These are phyloP conservation scores for Larimichthys crocea DNA, from an alignment of 2,113 vertebrate species.

Conservation along the genomic window DNA sequence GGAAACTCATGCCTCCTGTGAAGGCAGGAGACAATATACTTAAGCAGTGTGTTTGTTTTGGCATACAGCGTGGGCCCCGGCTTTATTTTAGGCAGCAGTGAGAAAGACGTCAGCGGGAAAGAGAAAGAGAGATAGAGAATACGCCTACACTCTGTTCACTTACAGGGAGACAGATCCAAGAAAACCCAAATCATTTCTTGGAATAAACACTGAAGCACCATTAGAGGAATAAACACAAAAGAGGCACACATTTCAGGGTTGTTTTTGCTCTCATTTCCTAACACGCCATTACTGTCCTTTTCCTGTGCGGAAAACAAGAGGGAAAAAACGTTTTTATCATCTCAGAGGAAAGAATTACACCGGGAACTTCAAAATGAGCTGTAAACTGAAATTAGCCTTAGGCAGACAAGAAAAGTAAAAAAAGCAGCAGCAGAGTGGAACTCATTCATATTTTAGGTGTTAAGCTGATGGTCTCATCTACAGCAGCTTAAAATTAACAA, in stretches of 20 bases:
- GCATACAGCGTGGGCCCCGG: constrained; percentile 53
- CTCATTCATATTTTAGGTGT: constrained; percentile 9
- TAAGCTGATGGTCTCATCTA: constrained; percentile 5
- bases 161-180: constrained; percentile 36
- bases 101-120: constrained; percentile 30
- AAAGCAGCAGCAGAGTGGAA: not conserved
- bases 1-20: constrained; percentile 60
- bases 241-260: not conserved
- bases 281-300: not conserved
- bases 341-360: not conserved
- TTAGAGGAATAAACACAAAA: constrained; percentile 15
- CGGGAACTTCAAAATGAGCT: not conserved
- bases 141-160: constrained; percentile 40
- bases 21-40: constrained; percentile 57
- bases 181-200: constrained; percentile 14
- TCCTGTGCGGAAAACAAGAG: not conserved
- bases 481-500: not conserved
- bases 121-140: not conserved
- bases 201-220: constrained; percentile 10
- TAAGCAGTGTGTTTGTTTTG: constrained; percentile 64
- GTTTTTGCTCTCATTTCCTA: not conserved
- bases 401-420: not conserved
- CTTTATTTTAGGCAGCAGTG: constrained; percentile 66
- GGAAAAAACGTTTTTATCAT: not conserved
- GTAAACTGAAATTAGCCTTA: not conserved